A percentile compares a stretch with the other conserved stretches of the same genome.
Conservation (phyloP, 2,888 invertebrate species). For the Crioceris asparagi region DNA sequence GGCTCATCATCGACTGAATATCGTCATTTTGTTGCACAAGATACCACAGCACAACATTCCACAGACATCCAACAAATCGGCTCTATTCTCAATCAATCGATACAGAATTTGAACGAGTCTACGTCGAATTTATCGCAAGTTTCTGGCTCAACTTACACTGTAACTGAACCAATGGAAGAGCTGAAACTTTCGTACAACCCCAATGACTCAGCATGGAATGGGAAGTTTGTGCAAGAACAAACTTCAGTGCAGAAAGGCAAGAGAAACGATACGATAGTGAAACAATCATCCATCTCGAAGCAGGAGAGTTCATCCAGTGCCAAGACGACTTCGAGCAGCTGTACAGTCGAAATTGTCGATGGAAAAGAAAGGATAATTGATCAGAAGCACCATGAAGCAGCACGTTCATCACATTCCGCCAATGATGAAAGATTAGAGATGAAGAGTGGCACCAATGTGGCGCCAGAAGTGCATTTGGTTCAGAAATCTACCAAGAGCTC, state of each 20-base stretch:
- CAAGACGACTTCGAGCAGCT: slow-evolving; percentile 53
- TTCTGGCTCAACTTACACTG: slow-evolving; percentile 34
- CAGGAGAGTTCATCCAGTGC: slow-evolving; percentile 44
- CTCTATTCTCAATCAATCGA: slow-evolving; percentile 33
- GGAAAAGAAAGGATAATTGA: slow-evolving; percentile 53
- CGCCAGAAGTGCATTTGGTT: slow-evolving; percentile 45
- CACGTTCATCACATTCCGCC: slow-evolving; percentile 22
- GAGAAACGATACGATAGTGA: slow-evolving; percentile 19
- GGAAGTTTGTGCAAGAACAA: slow-evolving; percentile 38
- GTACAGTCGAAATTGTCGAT: slow-evolving; percentile 54
- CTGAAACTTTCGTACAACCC: slow-evolving; percentile 30
- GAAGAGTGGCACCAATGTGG: slow-evolving; percentile 47
- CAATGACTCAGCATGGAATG: slow-evolving; percentile 41
- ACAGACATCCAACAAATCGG: slow-evolving; percentile 34
- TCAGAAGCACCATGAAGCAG: slow-evolving; percentile 47
- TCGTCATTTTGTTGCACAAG: slow-evolving; percentile 32
- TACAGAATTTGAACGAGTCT: slow-evolving; percentile 30
- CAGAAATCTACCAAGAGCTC: slow-evolving; percentile 45
- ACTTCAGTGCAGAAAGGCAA: slow-evolving; percentile 19
- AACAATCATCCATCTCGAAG: slow-evolving; percentile 37
- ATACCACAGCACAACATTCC: slow-evolving; percentile 23
- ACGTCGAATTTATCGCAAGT: slow-evolving; percentile 32
- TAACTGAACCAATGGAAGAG: slow-evolving; percentile 37
- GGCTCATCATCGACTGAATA: slow-evolving; percentile 35
- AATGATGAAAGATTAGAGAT: slow-evolving; percentile 45